phyloP scores from a whole-genome alignment of 2,113 vertebrate genomes.

The Polyodon spathula region DNA sequence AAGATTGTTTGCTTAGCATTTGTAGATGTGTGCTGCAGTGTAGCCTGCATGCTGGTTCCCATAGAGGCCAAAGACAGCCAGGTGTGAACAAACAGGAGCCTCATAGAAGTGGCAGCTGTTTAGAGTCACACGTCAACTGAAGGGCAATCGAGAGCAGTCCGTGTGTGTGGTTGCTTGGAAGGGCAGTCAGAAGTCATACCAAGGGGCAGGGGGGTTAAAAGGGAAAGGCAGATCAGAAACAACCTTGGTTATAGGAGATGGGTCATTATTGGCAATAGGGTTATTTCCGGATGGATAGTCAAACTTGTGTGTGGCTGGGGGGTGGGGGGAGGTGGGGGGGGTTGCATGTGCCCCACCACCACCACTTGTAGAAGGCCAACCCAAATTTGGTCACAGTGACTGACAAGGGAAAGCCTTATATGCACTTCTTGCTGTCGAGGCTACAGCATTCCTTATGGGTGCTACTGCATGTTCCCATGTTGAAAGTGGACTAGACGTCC shows the following conservation, averaged over 20 bases:
- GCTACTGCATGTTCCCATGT: neutral
- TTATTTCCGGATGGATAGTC: neutral
- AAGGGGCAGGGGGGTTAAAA: no score
- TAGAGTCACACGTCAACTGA: neutral
- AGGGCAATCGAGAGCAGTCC: neutral
- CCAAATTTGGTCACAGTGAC: conserved; percentile 24
- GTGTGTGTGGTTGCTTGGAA: neutral
- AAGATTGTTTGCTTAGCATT: no score
- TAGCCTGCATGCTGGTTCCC: conserved; percentile 1
- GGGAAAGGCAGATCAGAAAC: no score
- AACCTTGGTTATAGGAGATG: no score
- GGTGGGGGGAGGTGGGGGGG: neutral
- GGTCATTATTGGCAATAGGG: neutral
- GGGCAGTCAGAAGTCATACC: neutral
- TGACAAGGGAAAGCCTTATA: conserved; percentile 30
- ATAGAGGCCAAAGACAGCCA: neutral
- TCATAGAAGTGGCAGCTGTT: neutral
- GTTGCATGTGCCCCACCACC: neutral
- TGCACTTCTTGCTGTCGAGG: conserved; percentile 23
- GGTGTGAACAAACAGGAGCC: neutral
- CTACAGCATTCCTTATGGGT: conserved; percentile 6
- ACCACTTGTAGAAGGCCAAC: conserved; percentile 17
- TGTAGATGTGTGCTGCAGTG: neutral
- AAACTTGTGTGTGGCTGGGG: neutral
- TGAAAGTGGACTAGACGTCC: conserved; percentile 7